Evolutionary conservation across 2,888 invertebrate species (phyloP), one percentile per base, ranked within the genome.

Genomic region (Halictus ligatus): DNA sequence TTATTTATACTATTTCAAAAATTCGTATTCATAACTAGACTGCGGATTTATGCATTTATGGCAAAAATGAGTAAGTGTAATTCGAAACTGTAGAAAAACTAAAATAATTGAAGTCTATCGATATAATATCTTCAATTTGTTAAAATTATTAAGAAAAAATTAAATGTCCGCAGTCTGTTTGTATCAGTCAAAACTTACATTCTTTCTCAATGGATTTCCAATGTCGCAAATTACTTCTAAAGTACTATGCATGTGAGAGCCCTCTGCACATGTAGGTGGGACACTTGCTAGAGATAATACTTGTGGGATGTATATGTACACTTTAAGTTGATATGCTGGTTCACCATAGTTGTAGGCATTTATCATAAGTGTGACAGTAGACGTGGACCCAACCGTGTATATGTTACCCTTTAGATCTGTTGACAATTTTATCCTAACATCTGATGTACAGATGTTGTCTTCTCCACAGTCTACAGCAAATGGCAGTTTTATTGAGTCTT

Each of bases 401-500:
- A 60, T 82, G 54, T 87, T 80, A 35, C 18, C 50, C 48, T 25
- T 64, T 64, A 88, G 78, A 46, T 88, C 35, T 4, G 87, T 90
- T 2, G 94, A 91, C 54, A 95, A 85, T 13, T 25, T 75, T 15
- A 92, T 82, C 7, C 69, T 60, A 12, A 93, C 78, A 40, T 87
- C 83, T 7, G 93, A 88, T 10, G 80, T 60, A 78, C 94, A 94
- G 64, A 93, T 73, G 43, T 92, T 80, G 54, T 93, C 92, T 4
- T 81, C 78, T 21, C 92, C 93, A 73, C 94, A 94, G 13, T 92
- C 94, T 10, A 93, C 91, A 15, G 90, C 86, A 58, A 93, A 94
- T 7, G 90, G 85, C 21, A 94, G 58, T 58, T 87, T 88, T 35
- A 93, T 75, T 5, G 86, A 75, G 43, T 90, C 89, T n/a, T 91